These are phyloP conservation scores for Leptatherina wallacei DNA, from an alignment of 2,797 vertebrate genomes.

Conservation along the genomic window DNA sequence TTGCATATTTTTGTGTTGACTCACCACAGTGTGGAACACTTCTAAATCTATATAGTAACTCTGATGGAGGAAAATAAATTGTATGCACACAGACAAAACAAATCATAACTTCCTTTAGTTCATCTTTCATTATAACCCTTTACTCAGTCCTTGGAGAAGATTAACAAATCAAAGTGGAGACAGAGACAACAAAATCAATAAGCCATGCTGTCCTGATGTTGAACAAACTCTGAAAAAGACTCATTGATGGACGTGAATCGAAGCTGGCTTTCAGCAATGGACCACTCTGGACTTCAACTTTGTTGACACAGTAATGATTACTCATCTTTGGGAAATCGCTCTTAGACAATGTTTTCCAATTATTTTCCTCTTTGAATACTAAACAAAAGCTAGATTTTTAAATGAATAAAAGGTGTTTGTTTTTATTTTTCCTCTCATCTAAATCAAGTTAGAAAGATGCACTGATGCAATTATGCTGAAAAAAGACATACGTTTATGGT, in stretches of 20 bases:
- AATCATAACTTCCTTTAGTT: slow-evolving; percentile 35
- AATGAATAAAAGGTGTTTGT: not conserved
- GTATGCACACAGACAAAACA: slow-evolving; percentile 16
- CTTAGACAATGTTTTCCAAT: slow-evolving; percentile 13
- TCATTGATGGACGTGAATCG: slow-evolving; percentile 69
- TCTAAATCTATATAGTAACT: not conserved
- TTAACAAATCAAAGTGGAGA: slow-evolving; percentile 72
- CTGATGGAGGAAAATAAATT: slow-evolving; percentile 3
- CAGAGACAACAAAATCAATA: slow-evolving; percentile 75
- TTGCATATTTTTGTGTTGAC: slow-evolving; percentile 12
- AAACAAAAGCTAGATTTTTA: not conserved
- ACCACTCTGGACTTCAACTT: slow-evolving; percentile 36
- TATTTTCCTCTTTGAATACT: not conserved
- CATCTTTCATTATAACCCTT: slow-evolving; percentile 46
- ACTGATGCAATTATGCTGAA: slow-evolving; percentile 7
- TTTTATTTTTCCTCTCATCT: not conserved
- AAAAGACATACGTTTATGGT: slow-evolving; percentile 17
- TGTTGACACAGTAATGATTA: slow-evolving; percentile 37
- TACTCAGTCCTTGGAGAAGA: slow-evolving; percentile 56
- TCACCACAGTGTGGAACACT: not conserved
- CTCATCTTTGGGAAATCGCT: slow-evolving; percentile 12
- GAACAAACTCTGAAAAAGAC: slow-evolving; percentile 68
- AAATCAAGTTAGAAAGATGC: not conserved
- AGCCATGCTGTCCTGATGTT: slow-evolving; percentile 66
- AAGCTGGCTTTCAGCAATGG: slow-evolving; percentile 44